Conservation (phyloP, 2,113 vertebrate genomes). For the Cephalopholis sonnerati region DNA sequence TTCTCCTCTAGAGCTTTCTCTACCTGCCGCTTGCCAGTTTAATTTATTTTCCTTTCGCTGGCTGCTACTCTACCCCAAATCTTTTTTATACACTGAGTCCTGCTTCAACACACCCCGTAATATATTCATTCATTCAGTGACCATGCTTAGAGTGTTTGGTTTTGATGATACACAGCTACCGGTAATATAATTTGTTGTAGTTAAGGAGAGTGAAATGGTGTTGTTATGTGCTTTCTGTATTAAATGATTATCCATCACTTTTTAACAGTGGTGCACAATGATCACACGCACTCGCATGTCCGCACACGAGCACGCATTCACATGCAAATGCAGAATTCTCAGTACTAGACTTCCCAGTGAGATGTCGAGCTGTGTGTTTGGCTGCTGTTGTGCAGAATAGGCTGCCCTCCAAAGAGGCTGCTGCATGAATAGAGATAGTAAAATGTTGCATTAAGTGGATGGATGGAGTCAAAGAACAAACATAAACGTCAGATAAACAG, state of each 20-base stretch:
- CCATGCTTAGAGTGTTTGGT: slow-evolving; percentile 46
- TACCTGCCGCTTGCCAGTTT: slow-evolving; percentile 65
- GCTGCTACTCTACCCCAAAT: slow-evolving; percentile 51
- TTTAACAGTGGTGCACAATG: slow-evolving; percentile 18
- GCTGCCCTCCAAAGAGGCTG: slow-evolving; percentile 61
- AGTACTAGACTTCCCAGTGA: slow-evolving; percentile 47
- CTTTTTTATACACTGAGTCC: slow-evolving; percentile 3
- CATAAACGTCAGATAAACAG: slow-evolving; percentile 75
- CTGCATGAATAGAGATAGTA: slow-evolving; percentile 69
- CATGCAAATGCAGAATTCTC: slow-evolving; percentile 29
- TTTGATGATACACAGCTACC: slow-evolving; percentile 46
- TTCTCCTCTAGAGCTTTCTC: slow-evolving; percentile 59
- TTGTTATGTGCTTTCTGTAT: slow-evolving; percentile 47
- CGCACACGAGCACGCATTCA: not conserved
- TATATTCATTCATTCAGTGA: slow-evolving; percentile 65
- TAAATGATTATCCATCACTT: slow-evolving; percentile 39
- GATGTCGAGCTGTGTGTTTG: slow-evolving; percentile 47
- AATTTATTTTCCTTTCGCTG: slow-evolving; percentile 67
- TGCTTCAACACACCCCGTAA: slow-evolving; percentile 49
- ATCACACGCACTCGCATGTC: not conserved
- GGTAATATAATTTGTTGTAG: slow-evolving; percentile 51
- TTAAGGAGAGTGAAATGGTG: slow-evolving; percentile 51
- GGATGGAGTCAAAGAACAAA: slow-evolving; percentile 69
- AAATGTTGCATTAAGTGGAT: slow-evolving; percentile 70
- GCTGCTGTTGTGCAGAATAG: slow-evolving; percentile 55